These are phyloP conservation scores for Trimorus sp. DNA, from an alignment of 2,888 invertebrate species.

Conservation along the genomic window DNA sequence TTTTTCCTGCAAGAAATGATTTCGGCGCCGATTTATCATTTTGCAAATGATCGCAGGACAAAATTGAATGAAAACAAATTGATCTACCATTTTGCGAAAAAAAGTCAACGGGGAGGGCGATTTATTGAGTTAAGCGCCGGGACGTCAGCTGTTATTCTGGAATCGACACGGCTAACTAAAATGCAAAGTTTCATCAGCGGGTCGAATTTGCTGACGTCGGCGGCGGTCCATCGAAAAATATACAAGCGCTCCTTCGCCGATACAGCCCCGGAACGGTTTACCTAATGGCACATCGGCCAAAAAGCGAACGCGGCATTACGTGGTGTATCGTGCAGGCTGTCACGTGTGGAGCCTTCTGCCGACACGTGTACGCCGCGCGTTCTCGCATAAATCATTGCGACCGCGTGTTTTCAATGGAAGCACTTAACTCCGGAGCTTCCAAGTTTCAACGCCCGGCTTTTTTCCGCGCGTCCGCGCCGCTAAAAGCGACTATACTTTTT, in stretches of 20 bases:
- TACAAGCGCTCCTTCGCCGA: slow-evolving; percentile 6
- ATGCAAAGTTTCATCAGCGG: slow-evolving; percentile 44
- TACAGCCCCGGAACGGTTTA: slow-evolving; percentile 50
- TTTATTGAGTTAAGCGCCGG: slow-evolving; percentile 25
- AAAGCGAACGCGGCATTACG: slow-evolving; percentile 46
- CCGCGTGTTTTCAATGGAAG: slow-evolving; percentile 70
- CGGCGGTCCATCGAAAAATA: slow-evolving; percentile 39
- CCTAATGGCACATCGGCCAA: slow-evolving; percentile 54
- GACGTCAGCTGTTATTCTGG: slow-evolving; percentile 37
- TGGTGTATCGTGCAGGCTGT: slow-evolving; percentile 56
- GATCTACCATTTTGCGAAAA: slow-evolving; percentile 29
- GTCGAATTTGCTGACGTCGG: slow-evolving; percentile 28
- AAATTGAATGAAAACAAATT: slow-evolving; percentile 34
- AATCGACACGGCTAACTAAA: slow-evolving; percentile 51
- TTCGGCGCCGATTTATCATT: slow-evolving; percentile 1
- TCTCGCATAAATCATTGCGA: slow-evolving; percentile 63
- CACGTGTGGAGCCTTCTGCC: slow-evolving; percentile 58
- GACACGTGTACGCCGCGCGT: slow-evolving; percentile 59
- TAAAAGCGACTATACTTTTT: slow-evolving; percentile 68
- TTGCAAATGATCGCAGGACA: not conserved
- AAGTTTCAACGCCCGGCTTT: slow-evolving; percentile 65
- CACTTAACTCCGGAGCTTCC: slow-evolving; percentile 68
- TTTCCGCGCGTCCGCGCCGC: slow-evolving; percentile 48
- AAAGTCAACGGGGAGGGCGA: slow-evolving; percentile 14
- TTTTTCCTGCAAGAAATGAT: too few species aligned